A percentile compares a stretch with the other conserved stretches of the same genome.
phyloP scores from a whole-genome alignment of 2,797 vertebrate species.

The Melanotaenia trifasciata region DNA sequence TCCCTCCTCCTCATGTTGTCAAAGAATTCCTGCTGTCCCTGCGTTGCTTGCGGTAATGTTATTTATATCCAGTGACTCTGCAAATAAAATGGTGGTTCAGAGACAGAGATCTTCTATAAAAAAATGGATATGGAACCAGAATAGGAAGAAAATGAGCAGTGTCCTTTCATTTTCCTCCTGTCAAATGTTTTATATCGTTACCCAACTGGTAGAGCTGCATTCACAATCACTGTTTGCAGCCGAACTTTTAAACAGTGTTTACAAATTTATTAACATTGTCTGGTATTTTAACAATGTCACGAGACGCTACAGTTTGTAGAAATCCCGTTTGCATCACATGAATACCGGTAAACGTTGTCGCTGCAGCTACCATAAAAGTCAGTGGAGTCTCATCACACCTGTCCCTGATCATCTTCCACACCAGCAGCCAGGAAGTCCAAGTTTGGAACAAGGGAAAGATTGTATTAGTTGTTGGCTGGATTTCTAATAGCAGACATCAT shows the following conservation, averaged over 20 bases:
- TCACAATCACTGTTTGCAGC: not conserved
- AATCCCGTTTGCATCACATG: no score
- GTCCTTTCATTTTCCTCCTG: not conserved
- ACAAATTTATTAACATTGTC: not conserved
- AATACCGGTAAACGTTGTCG: no score
- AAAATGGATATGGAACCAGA: not conserved
- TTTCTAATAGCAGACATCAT: slow-evolving; percentile 29
- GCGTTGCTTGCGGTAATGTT: slow-evolving; percentile 67
- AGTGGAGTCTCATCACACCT: slow-evolving; percentile 61
- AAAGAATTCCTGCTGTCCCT: slow-evolving; percentile 52
- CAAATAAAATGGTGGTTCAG: slow-evolving; percentile 19
- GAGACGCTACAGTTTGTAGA: not conserved
- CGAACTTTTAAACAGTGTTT: not conserved
- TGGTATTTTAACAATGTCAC: not conserved
- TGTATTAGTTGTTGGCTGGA: slow-evolving; percentile 21
- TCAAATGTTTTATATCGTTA: not conserved
- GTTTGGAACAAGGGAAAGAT: slow-evolving; percentile 29
- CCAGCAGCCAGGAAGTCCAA: slow-evolving; percentile 59
- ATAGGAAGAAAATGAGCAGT: not conserved
- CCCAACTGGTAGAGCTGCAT: not conserved
- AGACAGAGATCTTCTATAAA: not conserved
- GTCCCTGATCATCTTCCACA: slow-evolving; percentile 56
- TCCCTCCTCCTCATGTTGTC: slow-evolving; percentile 58
- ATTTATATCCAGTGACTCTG: slow-evolving; percentile 69
- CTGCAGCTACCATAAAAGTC: slow-evolving; percentile 1